These are phyloP conservation scores for Dendrocincla fuliginosa DNA, from an alignment of 2,797 vertebrate genomes.

Conservation along the genomic window DNA sequence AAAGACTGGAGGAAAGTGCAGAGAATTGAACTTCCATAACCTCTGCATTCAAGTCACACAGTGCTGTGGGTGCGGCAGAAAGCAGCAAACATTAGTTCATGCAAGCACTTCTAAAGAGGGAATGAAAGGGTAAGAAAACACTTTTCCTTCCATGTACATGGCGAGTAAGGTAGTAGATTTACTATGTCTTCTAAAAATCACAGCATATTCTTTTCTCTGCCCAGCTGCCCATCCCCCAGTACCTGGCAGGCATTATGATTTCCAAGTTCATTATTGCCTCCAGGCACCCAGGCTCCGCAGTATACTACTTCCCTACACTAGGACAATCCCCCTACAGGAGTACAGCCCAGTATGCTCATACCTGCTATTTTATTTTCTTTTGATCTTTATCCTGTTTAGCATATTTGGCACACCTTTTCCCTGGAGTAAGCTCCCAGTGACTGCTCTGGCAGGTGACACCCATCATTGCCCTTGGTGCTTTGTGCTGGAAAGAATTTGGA, in stretches of 20 bases:
- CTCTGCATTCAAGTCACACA: neutral
- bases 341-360: neutral
- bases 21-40: neutral
- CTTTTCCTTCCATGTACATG: neutral
- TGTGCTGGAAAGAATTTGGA: neutral
- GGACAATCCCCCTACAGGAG: neutral
- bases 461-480: neutral
- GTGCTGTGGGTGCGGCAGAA: neutral
- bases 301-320: neutral
- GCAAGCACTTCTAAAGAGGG: neutral
- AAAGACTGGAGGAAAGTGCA: neutral
- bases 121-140: neutral
- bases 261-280: neutral
- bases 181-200: neutral
- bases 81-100: neutral
- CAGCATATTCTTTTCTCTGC: neutral
- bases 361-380: neutral
- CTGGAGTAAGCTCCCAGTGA: neutral
- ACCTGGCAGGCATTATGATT: neutral
- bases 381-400: neutral
- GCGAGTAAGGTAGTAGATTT: neutral
- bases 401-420: neutral
- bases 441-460: neutral
- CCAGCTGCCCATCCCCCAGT: neutral
- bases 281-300: neutral